phyloP scores from a whole-genome alignment of 1,140 invertebrate genomes.

The Charaxes varanes region DNA sequence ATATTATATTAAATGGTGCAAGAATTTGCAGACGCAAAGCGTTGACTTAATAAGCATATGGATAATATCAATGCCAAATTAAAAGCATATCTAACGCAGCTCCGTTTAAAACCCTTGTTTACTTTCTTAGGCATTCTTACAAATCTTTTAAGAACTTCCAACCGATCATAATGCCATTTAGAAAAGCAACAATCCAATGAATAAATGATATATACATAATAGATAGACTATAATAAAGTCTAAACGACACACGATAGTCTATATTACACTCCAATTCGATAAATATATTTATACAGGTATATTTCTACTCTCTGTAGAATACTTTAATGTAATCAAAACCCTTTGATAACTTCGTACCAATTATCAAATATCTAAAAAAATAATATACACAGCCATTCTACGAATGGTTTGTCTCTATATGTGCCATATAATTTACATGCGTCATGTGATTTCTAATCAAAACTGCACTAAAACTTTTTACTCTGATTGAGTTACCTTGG shows the following conservation, averaged over 20 bases:
- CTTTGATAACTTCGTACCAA: constrained; percentile 12
- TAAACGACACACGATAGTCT: constrained; percentile 6
- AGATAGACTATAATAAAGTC: background rate
- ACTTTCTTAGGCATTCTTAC: too few relatives aligned
- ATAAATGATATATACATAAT: too few relatives aligned
- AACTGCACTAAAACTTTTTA: constrained; percentile 34
- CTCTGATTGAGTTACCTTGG: constrained; percentile 57
- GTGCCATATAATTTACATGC: constrained; percentile 36
- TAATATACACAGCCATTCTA: constrained; percentile 26
- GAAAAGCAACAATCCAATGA: too few relatives aligned
- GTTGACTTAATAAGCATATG: too few relatives aligned
- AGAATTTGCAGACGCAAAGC: too few relatives aligned
- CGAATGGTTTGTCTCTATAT: constrained; percentile 34
- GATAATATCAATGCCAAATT: too few relatives aligned
- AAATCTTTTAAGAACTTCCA: too few relatives aligned
- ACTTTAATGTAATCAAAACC: constrained; percentile 5
- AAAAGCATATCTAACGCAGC: too few relatives aligned
- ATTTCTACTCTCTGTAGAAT: constrained; percentile 13
- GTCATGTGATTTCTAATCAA: constrained; percentile 35
- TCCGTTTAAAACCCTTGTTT: too few relatives aligned
- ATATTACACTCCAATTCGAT: constrained; percentile 3
- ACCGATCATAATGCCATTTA: too few relatives aligned
- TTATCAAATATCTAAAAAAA: constrained; percentile 18
- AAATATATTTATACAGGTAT: background rate
- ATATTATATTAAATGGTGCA: too few relatives aligned